A percentile compares a stretch with the other conserved stretches of the same genome.
phyloP scores from a whole-genome alignment of 35 echinoderm and acorn worm species.

The Diadema setosum region DNA sequence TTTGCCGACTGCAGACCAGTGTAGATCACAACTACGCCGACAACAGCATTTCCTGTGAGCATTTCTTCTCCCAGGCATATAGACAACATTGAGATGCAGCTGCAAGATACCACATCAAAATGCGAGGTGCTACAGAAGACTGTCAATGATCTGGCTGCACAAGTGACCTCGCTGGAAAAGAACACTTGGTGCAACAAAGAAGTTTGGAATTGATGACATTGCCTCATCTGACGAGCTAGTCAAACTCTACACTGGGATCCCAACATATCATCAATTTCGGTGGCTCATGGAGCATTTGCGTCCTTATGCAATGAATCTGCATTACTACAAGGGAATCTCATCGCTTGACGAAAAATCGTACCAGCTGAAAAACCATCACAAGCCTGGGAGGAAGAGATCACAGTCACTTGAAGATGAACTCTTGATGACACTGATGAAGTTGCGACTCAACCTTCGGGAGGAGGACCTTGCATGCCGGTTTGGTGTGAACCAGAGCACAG shows the following conservation, averaged over 20 bases:
- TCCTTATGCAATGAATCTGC: not conserved
- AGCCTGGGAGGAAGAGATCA: constrained; percentile 19
- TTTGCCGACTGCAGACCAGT: no score
- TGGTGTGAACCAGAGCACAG: constrained; percentile 50
- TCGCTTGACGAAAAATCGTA: constrained; percentile 16
- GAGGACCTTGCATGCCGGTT: constrained; percentile 62
- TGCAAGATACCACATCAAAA: no score
- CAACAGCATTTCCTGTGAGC: no score
- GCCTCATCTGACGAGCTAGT: no score
- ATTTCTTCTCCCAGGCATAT: no score
- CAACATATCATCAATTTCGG: not conserved
- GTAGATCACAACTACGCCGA: no score
- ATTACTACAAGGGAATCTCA: constrained; percentile 20
- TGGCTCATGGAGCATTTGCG: constrained; percentile 33
- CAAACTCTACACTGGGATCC: not conserved
- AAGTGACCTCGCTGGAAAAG: no score
- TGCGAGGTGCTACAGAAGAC: no score
- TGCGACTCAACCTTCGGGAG: constrained; percentile 56
- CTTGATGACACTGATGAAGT: constrained; percentile 68
- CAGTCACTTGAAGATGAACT: constrained; percentile 43
- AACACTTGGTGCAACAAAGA: no score
- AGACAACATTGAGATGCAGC: no score
- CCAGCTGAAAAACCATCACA: not conserved
- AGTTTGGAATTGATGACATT: no score
- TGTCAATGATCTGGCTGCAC: no score